Evolutionary conservation across 2,888 invertebrate genomes (phyloP).

Genomic region (Clistopyga incitator): DNA sequence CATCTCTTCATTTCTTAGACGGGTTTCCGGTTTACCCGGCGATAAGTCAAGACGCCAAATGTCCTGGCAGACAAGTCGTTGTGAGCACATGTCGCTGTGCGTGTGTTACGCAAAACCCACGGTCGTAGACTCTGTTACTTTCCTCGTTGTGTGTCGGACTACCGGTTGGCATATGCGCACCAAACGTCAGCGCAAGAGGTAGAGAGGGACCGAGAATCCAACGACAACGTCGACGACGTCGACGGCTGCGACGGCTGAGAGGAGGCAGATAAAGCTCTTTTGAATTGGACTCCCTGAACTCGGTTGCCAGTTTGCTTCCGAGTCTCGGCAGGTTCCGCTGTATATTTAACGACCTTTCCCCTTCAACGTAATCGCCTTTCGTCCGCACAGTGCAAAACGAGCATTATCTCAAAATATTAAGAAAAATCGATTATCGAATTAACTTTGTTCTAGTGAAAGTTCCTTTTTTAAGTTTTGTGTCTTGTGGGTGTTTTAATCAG

Average conservation of each 20-base stretch:
- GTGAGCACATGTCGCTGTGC: slow-evolving; percentile 29
- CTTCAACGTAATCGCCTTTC: neutral
- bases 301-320: slow-evolving; percentile 60
- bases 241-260: slow-evolving; percentile 29
- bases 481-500: neutral
- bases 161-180: slow-evolving; percentile 71
- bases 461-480: slow-evolving; percentile 5
- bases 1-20: neutral
- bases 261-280: slow-evolving; percentile 62
- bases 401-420: neutral
- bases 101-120: slow-evolving; percentile 59
- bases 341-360: slow-evolving; percentile 44
- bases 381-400: slow-evolving; percentile 6
- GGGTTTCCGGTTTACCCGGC: slow-evolving; percentile 57
- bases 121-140: neutral
- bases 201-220: slow-evolving; percentile 45
- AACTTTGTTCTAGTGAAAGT: slow-evolving; percentile 1
- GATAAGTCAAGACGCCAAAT: slow-evolving; percentile 58
- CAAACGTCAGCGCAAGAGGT: slow-evolving; percentile 64
- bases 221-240: slow-evolving; percentile 4
- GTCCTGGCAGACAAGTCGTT: slow-evolving; percentile 54
- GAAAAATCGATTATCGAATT: neutral
- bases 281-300: slow-evolving; percentile 60
- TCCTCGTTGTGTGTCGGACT: slow-evolving; percentile 20
- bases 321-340: slow-evolving; percentile 42